Evolutionary conservation across 2,113 vertebrate species (phyloP), one percentile per base, ranked within the genome.

Genomic region (Cavia porcellus): DNA sequence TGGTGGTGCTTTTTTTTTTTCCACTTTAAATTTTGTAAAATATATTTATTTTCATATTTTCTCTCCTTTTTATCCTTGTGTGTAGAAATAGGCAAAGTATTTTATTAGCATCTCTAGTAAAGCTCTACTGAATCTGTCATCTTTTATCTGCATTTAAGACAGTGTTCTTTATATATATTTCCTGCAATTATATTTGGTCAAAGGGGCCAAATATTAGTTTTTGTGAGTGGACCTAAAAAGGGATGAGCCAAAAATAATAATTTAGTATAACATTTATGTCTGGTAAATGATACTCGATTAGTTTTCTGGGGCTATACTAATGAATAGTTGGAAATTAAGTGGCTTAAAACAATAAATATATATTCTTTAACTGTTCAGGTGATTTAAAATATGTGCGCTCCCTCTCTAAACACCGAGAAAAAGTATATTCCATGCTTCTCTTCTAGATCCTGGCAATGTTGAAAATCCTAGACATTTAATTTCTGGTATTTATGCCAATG

Each of bases 351-450:
- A 61, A 47, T 9, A 45, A 9, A 84, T 88, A 74, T 24, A 11
- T 52, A 3, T 61, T 66, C 7, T 50, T 28, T 66, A 4, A 62
- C 6, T 85, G 14, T 74, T 72, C n/a, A 81, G 6, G 32, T 14
- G 35, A 2, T 15, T 70, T 7, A 70, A 70, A 17, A 55, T n/a
- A 55, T 3, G 7, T 14, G 11, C 30, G 7, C 7, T 24, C 38
- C 11, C 3, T 45, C 15, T 22, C 30, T 8, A 50, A 5, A 11
- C 2, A 59, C 6, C 42, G 15, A 17, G 1, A 38, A 15, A 86
- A 52, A 64, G 32, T 81, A 7, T 45, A 0, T 32, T 12, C 5
- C 1, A 9, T 7, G 0, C 5, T 2, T 55, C 0, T 12, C 42
- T 24, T 19, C 5, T 14, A 35, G 25, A 5, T 35, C 12, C 28